phyloP scores from a whole-genome alignment of 2,797 vertebrate genomes.

The Pristis pectinata region DNA sequence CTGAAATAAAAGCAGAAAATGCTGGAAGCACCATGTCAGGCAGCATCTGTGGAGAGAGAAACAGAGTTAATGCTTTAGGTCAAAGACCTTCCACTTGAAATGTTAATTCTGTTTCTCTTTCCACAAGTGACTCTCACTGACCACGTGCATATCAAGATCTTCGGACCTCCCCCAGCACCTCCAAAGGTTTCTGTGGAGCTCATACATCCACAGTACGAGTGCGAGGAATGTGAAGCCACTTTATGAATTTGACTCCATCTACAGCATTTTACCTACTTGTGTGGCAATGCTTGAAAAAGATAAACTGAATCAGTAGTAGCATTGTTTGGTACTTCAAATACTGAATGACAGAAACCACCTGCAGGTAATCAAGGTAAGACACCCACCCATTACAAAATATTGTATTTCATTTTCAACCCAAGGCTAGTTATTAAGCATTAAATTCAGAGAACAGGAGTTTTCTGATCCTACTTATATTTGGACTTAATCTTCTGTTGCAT shows the following conservation, averaged over 20 bases:
- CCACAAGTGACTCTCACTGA: background rate
- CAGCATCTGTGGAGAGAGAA: background rate
- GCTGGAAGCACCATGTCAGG: too few relatives aligned
- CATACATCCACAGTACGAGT: background rate
- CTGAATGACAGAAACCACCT: background rate
- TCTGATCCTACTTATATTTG: too few relatives aligned
- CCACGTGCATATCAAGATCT: background rate
- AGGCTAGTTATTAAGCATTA: background rate
- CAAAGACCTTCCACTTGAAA: too few relatives aligned
- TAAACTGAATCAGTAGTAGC: background rate
- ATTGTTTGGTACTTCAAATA: too few relatives aligned
- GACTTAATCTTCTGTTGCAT: too few relatives aligned
- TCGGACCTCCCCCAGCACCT: background rate
- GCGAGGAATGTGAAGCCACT: background rate
- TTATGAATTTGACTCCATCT: background rate
- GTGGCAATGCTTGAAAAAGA: background rate
- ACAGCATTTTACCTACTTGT: background rate
- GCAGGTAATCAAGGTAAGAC: background rate
- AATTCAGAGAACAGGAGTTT: background rate
- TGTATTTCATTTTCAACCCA: background rate
- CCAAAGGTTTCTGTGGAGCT: background rate
- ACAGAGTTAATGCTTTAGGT: background rate
- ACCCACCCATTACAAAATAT: background rate
- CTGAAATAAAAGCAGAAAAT: too few relatives aligned
- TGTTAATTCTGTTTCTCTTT: too few relatives aligned